phyloP scores from a whole-genome alignment of 1,140 invertebrate species.

The Chelonus insularis region DNA sequence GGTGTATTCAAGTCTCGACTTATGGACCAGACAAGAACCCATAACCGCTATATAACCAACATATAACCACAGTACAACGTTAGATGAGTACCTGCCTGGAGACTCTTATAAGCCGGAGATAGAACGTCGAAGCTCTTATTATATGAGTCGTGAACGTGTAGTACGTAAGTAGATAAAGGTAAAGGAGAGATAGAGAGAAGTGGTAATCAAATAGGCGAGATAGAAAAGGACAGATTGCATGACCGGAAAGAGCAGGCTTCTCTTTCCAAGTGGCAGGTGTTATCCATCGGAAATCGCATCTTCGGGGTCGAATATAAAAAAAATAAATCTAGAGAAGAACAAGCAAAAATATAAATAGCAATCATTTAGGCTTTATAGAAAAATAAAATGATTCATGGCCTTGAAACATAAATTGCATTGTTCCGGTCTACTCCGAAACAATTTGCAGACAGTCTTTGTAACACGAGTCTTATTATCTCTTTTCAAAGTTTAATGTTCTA shows the following conservation, averaged over 20 bases:
- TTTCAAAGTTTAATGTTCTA: background rate
- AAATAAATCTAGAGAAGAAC: constrained; percentile 4
- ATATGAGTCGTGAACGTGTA: constrained; percentile 27
- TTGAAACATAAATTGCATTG: constrained; percentile 18
- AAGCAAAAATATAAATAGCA: constrained; percentile 5
- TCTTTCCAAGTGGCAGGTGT: constrained; percentile 24
- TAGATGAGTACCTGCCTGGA: constrained; percentile 25
- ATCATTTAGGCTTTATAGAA: background rate
- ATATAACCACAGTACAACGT: constrained; percentile 30
- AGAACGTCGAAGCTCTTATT: constrained; percentile 6
- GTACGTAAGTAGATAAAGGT: constrained; percentile 15
- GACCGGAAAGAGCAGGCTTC: background rate
- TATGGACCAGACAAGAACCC: constrained; percentile 36
- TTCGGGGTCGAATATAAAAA: constrained; percentile 1
- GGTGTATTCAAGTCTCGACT: constrained; percentile 20
- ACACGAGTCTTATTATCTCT: too few relatives aligned
- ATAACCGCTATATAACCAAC: constrained; percentile 42
- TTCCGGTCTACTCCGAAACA: constrained; percentile 19
- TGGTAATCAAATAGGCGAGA: background rate
- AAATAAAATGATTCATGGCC: constrained; percentile 1
- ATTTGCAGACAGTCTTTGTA: too few relatives aligned
- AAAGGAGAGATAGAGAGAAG: background rate
- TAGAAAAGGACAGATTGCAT: constrained; percentile 12
- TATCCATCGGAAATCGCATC: constrained; percentile 27
- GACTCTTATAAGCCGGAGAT: constrained; percentile 28